phyloP scores from a whole-genome alignment of 2,888 invertebrate species.

The Tetragonisca angustula region DNA sequence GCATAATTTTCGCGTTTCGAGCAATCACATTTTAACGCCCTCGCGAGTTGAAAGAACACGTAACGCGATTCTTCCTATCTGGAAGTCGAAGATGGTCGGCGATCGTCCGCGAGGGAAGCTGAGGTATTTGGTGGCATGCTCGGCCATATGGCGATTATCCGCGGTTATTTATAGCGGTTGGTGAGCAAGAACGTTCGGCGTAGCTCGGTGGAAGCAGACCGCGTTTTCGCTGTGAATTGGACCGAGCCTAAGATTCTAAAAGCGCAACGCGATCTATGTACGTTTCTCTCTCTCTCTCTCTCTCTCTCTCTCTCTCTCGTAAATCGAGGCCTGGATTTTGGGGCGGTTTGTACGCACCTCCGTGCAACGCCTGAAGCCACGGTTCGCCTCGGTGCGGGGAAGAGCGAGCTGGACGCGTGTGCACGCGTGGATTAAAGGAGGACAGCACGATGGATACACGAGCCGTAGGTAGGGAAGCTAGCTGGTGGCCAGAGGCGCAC shows the following conservation, averaged over 20 bases:
- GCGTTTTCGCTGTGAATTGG: conserved; percentile 60
- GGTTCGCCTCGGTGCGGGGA: conserved; percentile 16
- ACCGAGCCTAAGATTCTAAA: conserved; percentile 67
- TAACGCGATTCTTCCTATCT: not conserved
- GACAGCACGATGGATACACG: conserved; percentile 36
- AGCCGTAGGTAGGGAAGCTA: conserved; percentile 64
- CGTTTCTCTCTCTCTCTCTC: too few relatives aligned
- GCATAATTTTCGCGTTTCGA: too few relatives aligned
- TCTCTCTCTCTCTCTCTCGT: conserved; percentile 52
- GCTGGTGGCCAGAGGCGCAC: conserved; percentile 75
- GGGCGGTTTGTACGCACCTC: conserved; percentile 64
- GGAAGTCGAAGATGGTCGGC: conserved; percentile 44
- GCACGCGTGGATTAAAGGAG: conserved; percentile 15
- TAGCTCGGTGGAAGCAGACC: conserved; percentile 37
- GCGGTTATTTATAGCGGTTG: conserved; percentile 71
- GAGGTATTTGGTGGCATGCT: conserved; percentile 53
- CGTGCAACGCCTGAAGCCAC: conserved; percentile 61
- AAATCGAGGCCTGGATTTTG: conserved; percentile 70
- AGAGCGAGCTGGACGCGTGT: conserved; percentile 9
- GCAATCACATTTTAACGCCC: too few relatives aligned
- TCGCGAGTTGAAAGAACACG: not conserved
- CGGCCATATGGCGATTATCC: conserved; percentile 75
- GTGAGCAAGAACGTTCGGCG: conserved; percentile 36
- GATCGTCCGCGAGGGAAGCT: conserved; percentile 34
- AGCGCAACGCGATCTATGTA: conserved; percentile 45